Base-by-base conservation (phyloP, 1,140 invertebrate genomes). In the Dreissena rostriformis region DNA sequence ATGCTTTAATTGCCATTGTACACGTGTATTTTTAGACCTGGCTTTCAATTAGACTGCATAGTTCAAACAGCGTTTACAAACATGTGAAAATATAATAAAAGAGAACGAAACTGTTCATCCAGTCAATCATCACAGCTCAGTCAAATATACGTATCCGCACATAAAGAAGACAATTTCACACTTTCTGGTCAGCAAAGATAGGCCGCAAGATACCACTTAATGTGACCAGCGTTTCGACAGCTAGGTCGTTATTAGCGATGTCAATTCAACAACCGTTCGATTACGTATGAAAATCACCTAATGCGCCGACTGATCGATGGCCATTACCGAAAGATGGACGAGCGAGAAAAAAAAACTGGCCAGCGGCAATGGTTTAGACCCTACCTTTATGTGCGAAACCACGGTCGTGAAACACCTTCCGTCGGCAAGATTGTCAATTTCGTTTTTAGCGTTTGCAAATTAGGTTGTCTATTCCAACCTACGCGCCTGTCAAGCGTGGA, bases 201-300 rank as follows among this genome's bases (percentile, higher is more conserved):
- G 39, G 8, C 39, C 39, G 39, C 39, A 39, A 39, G 39, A 39
- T 39, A 39, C 39, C 39, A 39, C 39, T 39, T 39, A 39, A 39
- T 39, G 39, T 39, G 39, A 61, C 22, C 17, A 61, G 57, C 22
- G 22, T 61, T n/a, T 24, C 17, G 17, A 61, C 17, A 24, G 17
- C 17, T 61, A n/a, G 57, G 57, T 70, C 65, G 70, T 79, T 55
- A 79, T 65, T 79, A 79, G 1, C 24, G 29, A 22, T 79, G 77
- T 79, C 77, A 79, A 71, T 71, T 39, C 39, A 28, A 5, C 15
- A 15, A 49, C 68, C 66, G 77, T 79, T 79, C 68, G 29, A 53
- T 70, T 79, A 70, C 68, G 67, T 71, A 68, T 53, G 15, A 55
- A 65, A 57, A 70, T 79, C 77, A 79, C 77, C 67, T 67, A 19